Evolutionary conservation across 2,888 invertebrate species (phyloP).

Genomic region (Spicauda simplicius): DNA sequence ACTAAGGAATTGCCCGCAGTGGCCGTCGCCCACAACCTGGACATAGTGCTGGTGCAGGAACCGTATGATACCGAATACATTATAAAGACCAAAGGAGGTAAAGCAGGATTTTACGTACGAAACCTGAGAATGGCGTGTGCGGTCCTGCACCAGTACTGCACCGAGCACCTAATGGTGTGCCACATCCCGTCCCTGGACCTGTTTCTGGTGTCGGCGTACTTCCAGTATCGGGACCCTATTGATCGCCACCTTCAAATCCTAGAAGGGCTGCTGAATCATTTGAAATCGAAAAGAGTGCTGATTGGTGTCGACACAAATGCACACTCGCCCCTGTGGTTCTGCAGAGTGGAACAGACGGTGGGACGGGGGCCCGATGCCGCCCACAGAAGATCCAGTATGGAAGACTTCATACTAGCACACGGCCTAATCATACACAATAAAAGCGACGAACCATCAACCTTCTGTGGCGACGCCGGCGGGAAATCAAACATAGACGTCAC

Average conservation of each 20-base stretch:
- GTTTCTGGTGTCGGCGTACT: slow-evolving; percentile 43
- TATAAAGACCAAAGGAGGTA: slow-evolving; percentile 30
- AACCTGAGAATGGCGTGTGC: slow-evolving; percentile 26
- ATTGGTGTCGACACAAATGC: slow-evolving; percentile 36
- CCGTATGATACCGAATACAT: slow-evolving; percentile 1
- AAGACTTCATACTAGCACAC: slow-evolving; percentile 31
- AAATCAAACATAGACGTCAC: slow-evolving; percentile 37
- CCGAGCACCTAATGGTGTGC: slow-evolving; percentile 38
- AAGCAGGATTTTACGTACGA: slow-evolving; percentile 39
- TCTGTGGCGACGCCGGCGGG: slow-evolving; percentile 25
- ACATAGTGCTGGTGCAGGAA: slow-evolving; percentile 38
- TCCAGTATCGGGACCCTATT: slow-evolving; percentile 42
- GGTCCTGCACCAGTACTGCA: slow-evolving; percentile 39
- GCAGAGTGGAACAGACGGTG: slow-evolving; percentile 15
- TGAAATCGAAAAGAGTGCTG: no score
- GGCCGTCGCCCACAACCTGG: slow-evolving; percentile 16
- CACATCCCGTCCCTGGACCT: slow-evolving; percentile 28
- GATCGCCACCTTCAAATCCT: slow-evolving; percentile 40
- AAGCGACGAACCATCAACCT: slow-evolving; percentile 28
- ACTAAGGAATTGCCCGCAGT: slow-evolving; percentile 27
- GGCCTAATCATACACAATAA: slow-evolving; percentile 22
- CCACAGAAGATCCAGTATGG: slow-evolving; percentile 31
- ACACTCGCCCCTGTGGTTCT: slow-evolving; percentile 40
- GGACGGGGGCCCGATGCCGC: slow-evolving; percentile 34
- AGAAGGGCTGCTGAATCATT: no score